These are phyloP conservation scores for Phalacrocorax carbo DNA, from an alignment of 2,113 vertebrate genomes.

Conservation along the genomic window DNA sequence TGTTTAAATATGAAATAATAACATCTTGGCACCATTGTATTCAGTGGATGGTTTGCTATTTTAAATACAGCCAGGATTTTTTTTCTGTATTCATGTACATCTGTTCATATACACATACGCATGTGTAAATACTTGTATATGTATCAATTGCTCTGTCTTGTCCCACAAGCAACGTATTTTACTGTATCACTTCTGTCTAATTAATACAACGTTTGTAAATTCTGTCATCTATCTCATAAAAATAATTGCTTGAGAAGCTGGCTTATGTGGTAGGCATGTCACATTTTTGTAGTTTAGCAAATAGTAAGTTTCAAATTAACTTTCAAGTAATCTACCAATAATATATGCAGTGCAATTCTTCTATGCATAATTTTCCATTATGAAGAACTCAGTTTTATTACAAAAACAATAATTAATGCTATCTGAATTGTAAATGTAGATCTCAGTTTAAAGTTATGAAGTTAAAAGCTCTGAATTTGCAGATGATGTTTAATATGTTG, in stretches of 20 bases:
- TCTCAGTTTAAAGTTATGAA: not conserved
- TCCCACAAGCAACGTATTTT: not conserved
- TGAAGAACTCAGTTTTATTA: not conserved
- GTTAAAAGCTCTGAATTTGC: not conserved
- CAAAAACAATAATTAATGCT: conserved; percentile 2
- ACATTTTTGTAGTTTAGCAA: not conserved
- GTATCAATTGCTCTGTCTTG: not conserved
- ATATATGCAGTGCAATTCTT: not conserved
- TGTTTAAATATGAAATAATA: not conserved
- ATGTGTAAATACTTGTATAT: not conserved
- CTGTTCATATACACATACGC: not conserved
- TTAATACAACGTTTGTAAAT: not conserved
- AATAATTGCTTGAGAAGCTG: not conserved
- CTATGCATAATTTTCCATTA: not conserved
- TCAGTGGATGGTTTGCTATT: not conserved
- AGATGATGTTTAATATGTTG: not conserved
- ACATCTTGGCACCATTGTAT: not conserved
- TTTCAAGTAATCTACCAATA: not conserved
- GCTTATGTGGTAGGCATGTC: not conserved
- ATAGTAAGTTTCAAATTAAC: not conserved
- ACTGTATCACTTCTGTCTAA: not conserved
- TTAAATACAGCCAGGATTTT: not conserved
- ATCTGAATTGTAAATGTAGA: conserved; percentile 5
- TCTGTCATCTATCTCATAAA: not conserved
- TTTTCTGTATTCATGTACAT: not conserved